Base-by-base conservation (phyloP, 2,797 vertebrate species). In the Sylvilagus floridanus region DNA sequence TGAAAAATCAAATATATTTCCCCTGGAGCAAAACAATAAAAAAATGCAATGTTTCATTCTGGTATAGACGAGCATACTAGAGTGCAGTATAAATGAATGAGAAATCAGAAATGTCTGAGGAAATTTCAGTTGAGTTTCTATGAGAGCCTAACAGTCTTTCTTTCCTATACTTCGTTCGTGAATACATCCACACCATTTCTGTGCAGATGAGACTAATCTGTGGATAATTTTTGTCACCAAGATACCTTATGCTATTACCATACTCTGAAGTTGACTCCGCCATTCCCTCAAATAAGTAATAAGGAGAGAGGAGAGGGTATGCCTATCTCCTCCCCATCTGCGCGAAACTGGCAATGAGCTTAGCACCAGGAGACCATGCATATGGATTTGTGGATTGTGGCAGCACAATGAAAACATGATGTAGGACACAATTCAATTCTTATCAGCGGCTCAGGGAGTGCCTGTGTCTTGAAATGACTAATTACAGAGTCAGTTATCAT, bases 311-410 rank as follows among this genome's bases (percentile, higher is more conserved):
- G 88, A 93, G 87, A 88, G 72, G 84, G 71, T 93, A 28, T 66
- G 79, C 19, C 9, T 6, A 92, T 95, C 84, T 95, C 95, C 91
- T 94, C 88, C 91, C 52, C 79, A 94, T 93, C 91, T 97, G 96
- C 97, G 97, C 96, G 96, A 97, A 97, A 97, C 0, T 75, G 95
- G 95, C 95, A 95, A 96, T 47, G 78, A 97, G 95, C 89, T 97
- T 79, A 91, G 87, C 42, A 52, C 84, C 47, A 21, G 78, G 96
- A 78, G 95, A 95, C 94, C 50, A 94, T 97, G 95, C 97, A 98
- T 97, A 97, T 96, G 97, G 97, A 97, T 91, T 91, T 91, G 92
- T 76, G 91, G 97, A 95, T 84, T 92, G 91, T 97, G 96, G 95
- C 96, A 94, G 98, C 93, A 96, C 78, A 88, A 97, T 93, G 22